A percentile compares a stretch with the other conserved stretches of the same genome.
phyloP scores from a whole-genome alignment of 2,888 invertebrate genomes.

The Mayetiola destructor region DNA sequence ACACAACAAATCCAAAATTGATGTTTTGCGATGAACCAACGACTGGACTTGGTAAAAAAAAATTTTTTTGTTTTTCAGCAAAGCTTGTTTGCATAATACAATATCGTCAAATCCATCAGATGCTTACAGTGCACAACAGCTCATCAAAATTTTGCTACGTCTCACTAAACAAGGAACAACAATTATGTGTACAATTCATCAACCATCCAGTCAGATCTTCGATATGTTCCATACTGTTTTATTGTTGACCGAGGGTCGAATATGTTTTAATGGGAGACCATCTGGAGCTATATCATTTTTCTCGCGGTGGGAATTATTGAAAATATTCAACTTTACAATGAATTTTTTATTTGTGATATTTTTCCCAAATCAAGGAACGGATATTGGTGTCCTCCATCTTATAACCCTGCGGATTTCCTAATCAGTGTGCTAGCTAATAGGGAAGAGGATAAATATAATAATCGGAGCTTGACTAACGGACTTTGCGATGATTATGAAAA shows the following conservation, averaged over 20 bases:
- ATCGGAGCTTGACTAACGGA: not conserved
- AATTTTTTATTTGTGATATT: not conserved
- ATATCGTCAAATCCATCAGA: constrained; percentile 41
- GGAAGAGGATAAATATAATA: constrained; percentile 21
- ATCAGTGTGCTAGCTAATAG: constrained; percentile 65
- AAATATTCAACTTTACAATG: not conserved
- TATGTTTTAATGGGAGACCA: constrained; percentile 67
- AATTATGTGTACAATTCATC: constrained; percentile 85
- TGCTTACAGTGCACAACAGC: constrained; percentile 78
- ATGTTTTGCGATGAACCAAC: constrained; percentile 95
- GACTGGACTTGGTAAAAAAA: constrained; percentile 47
- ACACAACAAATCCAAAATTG: constrained; percentile 78
- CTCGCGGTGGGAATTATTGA: constrained; percentile 40
- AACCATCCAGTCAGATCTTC: constrained; percentile 79
- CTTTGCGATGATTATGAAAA: constrained; percentile 9
- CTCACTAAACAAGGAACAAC: constrained; percentile 67
- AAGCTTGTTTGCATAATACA: not conserved
- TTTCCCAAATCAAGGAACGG: constrained; percentile 3
- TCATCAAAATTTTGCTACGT: constrained; percentile 53
- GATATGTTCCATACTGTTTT: constrained; percentile 67
- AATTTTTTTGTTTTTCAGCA: not conserved
- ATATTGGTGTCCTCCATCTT: constrained; percentile 54
- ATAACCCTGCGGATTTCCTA: constrained; percentile 83
- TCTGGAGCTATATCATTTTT: constrained; percentile 52
- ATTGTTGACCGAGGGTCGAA: constrained; percentile 71